A percentile compares a stretch with the other conserved stretches of the same genome.
phyloP scores from a whole-genome alignment of 2,797 vertebrate genomes.

The Phyllotis vaccarum region DNA sequence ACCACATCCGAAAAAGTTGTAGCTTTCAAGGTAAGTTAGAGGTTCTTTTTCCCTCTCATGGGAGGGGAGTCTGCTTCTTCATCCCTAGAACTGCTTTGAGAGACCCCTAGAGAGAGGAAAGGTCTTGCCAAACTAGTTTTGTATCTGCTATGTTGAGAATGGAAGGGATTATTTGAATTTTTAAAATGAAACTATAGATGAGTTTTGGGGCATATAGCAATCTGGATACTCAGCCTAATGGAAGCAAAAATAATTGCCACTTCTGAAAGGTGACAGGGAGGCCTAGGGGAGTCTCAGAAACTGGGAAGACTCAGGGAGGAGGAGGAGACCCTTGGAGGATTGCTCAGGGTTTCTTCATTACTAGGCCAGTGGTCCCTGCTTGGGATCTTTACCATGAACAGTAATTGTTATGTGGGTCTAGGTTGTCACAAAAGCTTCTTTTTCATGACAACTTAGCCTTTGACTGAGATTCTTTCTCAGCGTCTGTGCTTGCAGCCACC shows the following conservation, averaged over 20 bases:
- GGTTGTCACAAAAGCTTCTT: conserved; percentile 63
- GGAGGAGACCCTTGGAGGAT: neutral
- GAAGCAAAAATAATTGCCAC: neutral
- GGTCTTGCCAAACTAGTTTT: neutral
- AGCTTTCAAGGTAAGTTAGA: conserved; percentile 91
- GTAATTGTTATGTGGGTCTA: neutral
- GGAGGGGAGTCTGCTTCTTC: neutral
- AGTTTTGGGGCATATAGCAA: neutral
- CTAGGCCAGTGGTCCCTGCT: neutral
- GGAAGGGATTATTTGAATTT: conserved; percentile 51
- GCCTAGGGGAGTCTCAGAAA: neutral
- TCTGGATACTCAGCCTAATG: neutral
- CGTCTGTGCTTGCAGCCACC: neutral
- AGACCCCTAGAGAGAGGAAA: neutral
- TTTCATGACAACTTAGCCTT: conserved; percentile 54
- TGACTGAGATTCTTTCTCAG: conserved; percentile 43
- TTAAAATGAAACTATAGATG: conserved; percentile 12
- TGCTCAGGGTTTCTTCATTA: neutral
- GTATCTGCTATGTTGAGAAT: conserved; percentile 14
- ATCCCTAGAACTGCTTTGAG: neutral
- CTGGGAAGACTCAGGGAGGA: neutral
- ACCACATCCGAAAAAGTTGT: conserved; percentile 91
- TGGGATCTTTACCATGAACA: neutral
- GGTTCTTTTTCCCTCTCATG: neutral
- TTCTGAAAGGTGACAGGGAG: neutral